Base-by-base conservation (phyloP, 2,888 invertebrate species). In the Cantharis flavilabris region DNA sequence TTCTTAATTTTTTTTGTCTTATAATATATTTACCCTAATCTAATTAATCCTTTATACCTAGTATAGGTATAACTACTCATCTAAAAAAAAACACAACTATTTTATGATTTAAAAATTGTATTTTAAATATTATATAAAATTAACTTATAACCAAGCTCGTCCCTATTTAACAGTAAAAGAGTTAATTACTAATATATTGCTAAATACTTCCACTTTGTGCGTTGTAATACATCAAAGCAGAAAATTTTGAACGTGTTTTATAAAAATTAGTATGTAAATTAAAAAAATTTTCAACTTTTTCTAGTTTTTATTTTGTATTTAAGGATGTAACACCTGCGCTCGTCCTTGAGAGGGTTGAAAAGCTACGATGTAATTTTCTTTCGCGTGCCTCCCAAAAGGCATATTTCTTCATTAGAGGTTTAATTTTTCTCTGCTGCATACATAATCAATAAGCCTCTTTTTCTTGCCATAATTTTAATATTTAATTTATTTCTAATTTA, bases 401-500 rank as follows among this genome's bases (percentile, higher is more conserved):
- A 87, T 87, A 87, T 87, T 88, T 88, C 87, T 88, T 88, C 88
- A 88, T 88, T 88, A 88, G 88, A 85, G 85, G 86, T 87, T 88
- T 88, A 88, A 88, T 88, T 88, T 88, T 88, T 88, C 88, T 87
- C 88, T 88, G 85, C 88, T 88, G 88, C 88, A 88, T 88, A 88
- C 88, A 89, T 89, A 89, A 89, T 89, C 88, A 88, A 89, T 89
- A 86, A 88, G 88, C 86, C 87, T 84, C 80, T 81, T 81, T 83
- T 81, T 82, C 81, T 83, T 84, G 86, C 87, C 88, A 86, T 89
- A 88, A 89, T 89, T 89, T 89, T 89, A 87, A 89, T 89, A 89
- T 89, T 89, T 89, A 89, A 89, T 89, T 89, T 89, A 89, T 88
- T 89, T 89, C 88, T 88, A 88, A 89, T 89, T 89, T 89, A 87